phyloP scores from a whole-genome alignment of 2,888 invertebrate genomes.

The Sinohyriopsis cumingii region DNA sequence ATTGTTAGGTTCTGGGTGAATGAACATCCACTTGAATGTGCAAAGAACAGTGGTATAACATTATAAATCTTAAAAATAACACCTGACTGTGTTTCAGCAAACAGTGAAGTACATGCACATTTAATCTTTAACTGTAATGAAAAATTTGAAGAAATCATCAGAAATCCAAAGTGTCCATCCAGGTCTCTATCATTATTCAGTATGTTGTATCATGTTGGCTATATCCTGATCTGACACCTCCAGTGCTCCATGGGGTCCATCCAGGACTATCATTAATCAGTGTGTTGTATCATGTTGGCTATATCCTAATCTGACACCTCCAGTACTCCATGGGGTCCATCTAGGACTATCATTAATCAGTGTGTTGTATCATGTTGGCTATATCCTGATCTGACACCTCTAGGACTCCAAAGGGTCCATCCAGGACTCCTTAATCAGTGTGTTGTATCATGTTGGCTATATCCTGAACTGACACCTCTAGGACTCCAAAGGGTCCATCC shows the following conservation, averaged over 20 bases:
- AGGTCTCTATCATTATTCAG: constrained; percentile 30
- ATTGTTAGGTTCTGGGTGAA: no score
- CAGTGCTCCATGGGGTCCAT: no score
- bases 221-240: constrained; percentile 50
- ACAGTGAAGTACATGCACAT: no score
- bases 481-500: no score
- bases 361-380: constrained; percentile 35
- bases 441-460: constrained; percentile 40
- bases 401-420: background rate
- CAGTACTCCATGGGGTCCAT: background rate
- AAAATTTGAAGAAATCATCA: background rate
- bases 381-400: constrained; percentile 50
- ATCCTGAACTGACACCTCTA: constrained; percentile 45
- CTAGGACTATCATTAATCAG: constrained; percentile 31
- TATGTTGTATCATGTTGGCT: constrained; percentile 34
- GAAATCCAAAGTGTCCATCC: background rate
- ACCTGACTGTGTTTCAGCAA: no score
- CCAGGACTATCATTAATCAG: constrained; percentile 32
- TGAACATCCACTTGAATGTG: no score
- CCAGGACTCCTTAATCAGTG: constrained; percentile 30
- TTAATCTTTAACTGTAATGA: no score
- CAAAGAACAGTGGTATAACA: no score
- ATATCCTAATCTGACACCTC: constrained; percentile 52
- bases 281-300: constrained; percentile 34
- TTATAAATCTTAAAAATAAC: no score